A percentile compares a stretch with the other conserved stretches of the same genome.
These are phyloP conservation scores for Rhinichthys osculus DNA, from an alignment of 2,797 vertebrate species.

Conservation along the genomic window DNA sequence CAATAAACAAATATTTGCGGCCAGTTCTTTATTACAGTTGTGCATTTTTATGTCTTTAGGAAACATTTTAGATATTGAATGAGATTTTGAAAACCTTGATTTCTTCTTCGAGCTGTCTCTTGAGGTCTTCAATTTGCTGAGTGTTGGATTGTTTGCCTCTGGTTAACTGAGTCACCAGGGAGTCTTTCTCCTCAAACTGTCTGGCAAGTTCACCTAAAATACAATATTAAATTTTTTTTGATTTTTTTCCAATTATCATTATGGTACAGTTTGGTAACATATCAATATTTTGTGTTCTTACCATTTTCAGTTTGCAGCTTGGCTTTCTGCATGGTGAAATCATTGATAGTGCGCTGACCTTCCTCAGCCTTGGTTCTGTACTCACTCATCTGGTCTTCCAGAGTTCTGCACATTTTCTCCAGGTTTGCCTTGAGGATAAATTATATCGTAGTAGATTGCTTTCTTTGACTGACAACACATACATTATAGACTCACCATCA, in stretches of 20 bases:
- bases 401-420: constrained; percentile 86
- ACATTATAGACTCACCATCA: rapidly evolving
- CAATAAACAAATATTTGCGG: not conserved
- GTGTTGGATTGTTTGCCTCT: constrained; percentile 85
- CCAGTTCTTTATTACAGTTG: not conserved
- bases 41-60: not conserved
- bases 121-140: constrained; percentile 88
- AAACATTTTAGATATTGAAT: not conserved
- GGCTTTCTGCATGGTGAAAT: constrained; percentile 83
- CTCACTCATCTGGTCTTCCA: constrained; percentile 87
- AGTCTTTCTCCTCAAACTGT: constrained; percentile 86
- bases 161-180: constrained; percentile 84
- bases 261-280: too few species aligned
- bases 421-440: constrained; percentile 51
- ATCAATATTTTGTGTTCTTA: constrained; percentile 53
- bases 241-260: not conserved
- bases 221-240: not conserved
- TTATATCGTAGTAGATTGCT: not conserved
- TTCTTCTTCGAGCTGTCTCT: constrained; percentile 88
- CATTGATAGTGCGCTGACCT: constrained; percentile 82
- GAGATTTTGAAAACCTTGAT: constrained; percentile 76
- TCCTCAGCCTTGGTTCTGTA: constrained; percentile 83
- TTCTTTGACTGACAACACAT: not conserved
- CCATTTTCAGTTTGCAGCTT: constrained; percentile 90
- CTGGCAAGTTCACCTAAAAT: constrained; percentile 80